Percentiles rank a stretch among this genome's conserved stretches.
These are phyloP conservation scores for Characodon lateralis DNA, from an alignment of 2,797 vertebrate genomes.

Conservation along the genomic window DNA sequence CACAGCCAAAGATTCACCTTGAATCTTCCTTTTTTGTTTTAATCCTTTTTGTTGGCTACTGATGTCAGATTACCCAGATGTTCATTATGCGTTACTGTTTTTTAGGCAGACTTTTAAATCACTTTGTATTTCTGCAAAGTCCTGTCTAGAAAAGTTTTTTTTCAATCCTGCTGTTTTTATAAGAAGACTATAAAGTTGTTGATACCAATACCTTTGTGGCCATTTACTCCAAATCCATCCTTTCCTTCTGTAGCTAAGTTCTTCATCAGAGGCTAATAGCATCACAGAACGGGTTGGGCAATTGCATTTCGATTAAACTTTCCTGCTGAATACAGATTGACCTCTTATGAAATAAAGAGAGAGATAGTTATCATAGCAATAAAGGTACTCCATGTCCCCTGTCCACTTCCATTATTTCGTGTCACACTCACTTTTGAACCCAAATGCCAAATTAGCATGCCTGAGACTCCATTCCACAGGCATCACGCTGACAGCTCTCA, in stretches of 20 bases:
- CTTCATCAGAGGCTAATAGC: slow-evolving; percentile 20
- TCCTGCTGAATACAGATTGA: slow-evolving; percentile 24
- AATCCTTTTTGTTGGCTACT: not conserved
- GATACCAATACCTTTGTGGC: not conserved
- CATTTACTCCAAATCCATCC: not conserved
- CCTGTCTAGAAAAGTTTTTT: not conserved
- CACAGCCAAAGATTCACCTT: not conserved
- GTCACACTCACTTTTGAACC: slow-evolving; percentile 67
- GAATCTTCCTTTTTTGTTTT: not conserved
- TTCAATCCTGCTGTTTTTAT: not conserved
- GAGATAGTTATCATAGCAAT: slow-evolving; percentile 50
- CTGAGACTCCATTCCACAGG: slow-evolving; percentile 44
- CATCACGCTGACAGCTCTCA: slow-evolving; percentile 54
- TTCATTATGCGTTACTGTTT: not conserved
- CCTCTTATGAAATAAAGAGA: slow-evolving; percentile 39
- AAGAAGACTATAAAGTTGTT: not conserved
- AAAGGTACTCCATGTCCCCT: slow-evolving; percentile 51
- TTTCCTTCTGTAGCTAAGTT: slow-evolving; percentile 7
- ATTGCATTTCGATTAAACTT: slow-evolving; percentile 25
- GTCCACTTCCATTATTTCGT: slow-evolving; percentile 70
- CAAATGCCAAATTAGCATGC: slow-evolving; percentile 83
- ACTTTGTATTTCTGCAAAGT: not conserved
- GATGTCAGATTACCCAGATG: not conserved
- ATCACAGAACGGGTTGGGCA: slow-evolving; percentile 4
- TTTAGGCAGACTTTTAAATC: not conserved